Evolutionary conservation across 2,113 vertebrate genomes (phyloP).

Genomic region (Perca schrenkii): DNA sequence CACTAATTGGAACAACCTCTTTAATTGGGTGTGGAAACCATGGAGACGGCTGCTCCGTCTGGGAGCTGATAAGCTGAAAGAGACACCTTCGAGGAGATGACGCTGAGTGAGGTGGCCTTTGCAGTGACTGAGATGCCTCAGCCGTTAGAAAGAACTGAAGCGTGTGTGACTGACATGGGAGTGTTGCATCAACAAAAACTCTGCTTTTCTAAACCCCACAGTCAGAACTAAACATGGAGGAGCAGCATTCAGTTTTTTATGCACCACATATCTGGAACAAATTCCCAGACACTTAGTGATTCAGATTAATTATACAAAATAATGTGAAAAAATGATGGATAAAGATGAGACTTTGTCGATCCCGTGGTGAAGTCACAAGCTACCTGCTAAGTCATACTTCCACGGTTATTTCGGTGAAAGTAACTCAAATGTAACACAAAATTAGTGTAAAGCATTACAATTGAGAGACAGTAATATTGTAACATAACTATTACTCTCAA

Average conservation of each 20-base stretch:
- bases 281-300: neutral
- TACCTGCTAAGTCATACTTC: too few species aligned
- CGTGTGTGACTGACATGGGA: neutral
- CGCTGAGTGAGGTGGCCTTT: constrained; percentile 1
- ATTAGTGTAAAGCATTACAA: too few species aligned
- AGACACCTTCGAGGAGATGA: constrained; percentile 51
- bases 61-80: constrained; percentile 56
- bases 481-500: too few species aligned
- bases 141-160: neutral
- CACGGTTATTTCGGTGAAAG: too few species aligned
- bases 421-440: too few species aligned
- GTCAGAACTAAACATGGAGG: neutral
- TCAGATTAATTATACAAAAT: too few species aligned
- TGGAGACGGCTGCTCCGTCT: constrained; percentile 48
- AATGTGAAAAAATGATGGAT: too few species aligned
- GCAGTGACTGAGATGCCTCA: constrained; percentile 17
- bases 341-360: too few species aligned
- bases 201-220: neutral
- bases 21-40: constrained; percentile 72
- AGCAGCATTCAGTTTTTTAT: neutral
- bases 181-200: neutral
- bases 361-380: too few species aligned
- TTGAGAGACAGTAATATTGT: too few species aligned
- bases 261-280: neutral
- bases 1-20: constrained; percentile 61